Evolutionary conservation across 2,888 invertebrate species (phyloP), one percentile per base, ranked within the genome.

Genomic region (Hirudinaria manillensis): DNA sequence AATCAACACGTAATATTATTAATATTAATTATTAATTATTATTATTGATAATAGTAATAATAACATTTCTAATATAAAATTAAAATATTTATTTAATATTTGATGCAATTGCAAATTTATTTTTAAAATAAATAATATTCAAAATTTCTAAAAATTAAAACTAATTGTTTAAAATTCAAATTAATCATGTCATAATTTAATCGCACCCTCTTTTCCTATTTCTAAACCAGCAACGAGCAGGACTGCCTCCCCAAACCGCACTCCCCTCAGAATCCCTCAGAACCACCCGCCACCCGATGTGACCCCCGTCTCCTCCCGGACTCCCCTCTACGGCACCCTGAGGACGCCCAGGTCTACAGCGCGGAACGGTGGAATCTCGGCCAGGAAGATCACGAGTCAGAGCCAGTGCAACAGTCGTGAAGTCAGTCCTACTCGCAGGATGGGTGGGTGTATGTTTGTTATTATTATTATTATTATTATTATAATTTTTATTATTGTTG

Each of bases 371-470:
- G 16, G 55, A 13, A 21, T 51, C 10, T 24, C 71, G 36, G 10
- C 21, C 29, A 36, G 45, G 24, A 70, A 38, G 4, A 80, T 79
- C 13, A 83, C 84, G n/a, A 84, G 85, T 4, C 83, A 84, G 29
- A 84, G 85, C 77, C 85, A 85, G 75, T 85, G 85, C 7, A 81
- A 85, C 56, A 86, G 86, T 78, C 80, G 87, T 72, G 87, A 86
- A 74, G 81, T 83, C 45, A 86, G 86, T 78, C 87, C 87, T 16
- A 81, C 80, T 55, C 77, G 83, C 68, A 68, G 72, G n/a, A 45
- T 45, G 45, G 45, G 45, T 45, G 45, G 67, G 76, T 55, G 61
- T 7, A 10, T 16, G 7, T 27, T 61, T 10, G 19, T 61, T 24
- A 61, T 7, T 24, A 61, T 16, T 24, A 53, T 53, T 13, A 53